Base-by-base conservation (phyloP, 2,113 vertebrate genomes). In the Strix aluco region DNA sequence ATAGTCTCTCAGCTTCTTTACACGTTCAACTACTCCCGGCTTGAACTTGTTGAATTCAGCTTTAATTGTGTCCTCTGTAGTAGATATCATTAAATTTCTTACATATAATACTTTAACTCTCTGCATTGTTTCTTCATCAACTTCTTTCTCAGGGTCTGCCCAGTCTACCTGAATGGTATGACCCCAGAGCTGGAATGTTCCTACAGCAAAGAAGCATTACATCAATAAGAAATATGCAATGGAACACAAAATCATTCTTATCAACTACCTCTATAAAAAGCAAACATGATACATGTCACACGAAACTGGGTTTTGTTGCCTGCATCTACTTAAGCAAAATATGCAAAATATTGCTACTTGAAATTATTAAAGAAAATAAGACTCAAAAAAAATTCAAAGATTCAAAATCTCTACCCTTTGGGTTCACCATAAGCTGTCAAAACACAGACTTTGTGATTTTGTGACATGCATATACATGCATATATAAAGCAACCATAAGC, bases 1-100 rank as follows among this genome's bases (percentile, higher is more conserved):
- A 93, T 99, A 99, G 96, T 99, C 99, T 23, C 98, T 98, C 85
- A 99, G 97, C 97, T 99, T 99, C 97, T 99, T 99, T 5, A 99
- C 99, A 30, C 99, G 98, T 92, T 99, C 99, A 94, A 99, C 99
- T 11, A 97, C 96, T 88, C 99, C 99, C 17, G 99, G 99, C 78
- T 99, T 99, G 94, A 99, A 98, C 75, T 97, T 97, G 65, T 98
- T 99, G 97, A 99, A 99, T 97, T 99, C 99, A 65, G 97, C 97
- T 75, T 97, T 98, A 61, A 99, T 98, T 10, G 98, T 98, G 77
- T 99, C 99, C 81, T 99, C 99, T 5, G 98, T 98, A 49, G 99
- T 99, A 88, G 98, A 98, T 34, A 99, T 97, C 99, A 99, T 99
- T 93, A 99, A 97, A 97, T 99, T 99, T 94, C 99, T 98, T 32